Percentiles rank a stretch among this genome's conserved stretches.
phyloP scores from a whole-genome alignment of 2,113 vertebrate genomes.

The Andinoacara biseriatus region DNA sequence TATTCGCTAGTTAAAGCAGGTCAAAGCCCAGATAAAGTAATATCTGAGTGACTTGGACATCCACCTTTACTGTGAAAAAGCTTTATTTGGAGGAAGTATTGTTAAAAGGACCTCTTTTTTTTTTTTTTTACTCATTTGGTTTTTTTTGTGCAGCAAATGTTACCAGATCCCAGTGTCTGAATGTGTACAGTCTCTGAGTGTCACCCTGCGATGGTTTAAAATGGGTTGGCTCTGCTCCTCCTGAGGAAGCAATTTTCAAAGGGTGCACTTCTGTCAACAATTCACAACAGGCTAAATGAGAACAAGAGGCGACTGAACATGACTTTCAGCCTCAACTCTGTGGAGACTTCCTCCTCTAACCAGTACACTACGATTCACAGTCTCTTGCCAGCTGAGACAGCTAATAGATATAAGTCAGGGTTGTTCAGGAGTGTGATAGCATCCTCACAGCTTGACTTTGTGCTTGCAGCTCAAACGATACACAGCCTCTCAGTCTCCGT shows the following conservation, averaged over 20 bases:
- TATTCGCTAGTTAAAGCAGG: no score
- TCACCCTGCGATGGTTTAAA: background rate
- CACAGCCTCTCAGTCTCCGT: slow-evolving; percentile 8
- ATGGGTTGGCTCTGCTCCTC: background rate
- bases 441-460: slow-evolving; percentile 28
- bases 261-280: background rate
- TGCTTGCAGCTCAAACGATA: slow-evolving; percentile 29
- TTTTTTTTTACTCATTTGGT: no score
- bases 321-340: background rate
- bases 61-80: background rate
- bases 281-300: slow-evolving; percentile 6
- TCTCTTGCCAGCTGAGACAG: slow-evolving; percentile 11
- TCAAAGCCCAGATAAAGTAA: no score
- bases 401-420: background rate
- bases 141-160: background rate
- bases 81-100: fast-evolving
- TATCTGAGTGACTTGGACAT: no score
- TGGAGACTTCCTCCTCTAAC: background rate
- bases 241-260: background rate
- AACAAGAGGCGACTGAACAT: background rate
- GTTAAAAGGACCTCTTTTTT: background rate
- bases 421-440: slow-evolving; percentile 1
- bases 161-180: background rate
- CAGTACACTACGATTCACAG: background rate
- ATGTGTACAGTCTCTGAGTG: background rate